Evolutionary conservation across 1,140 invertebrate genomes (phyloP), one percentile per base, ranked within the genome.

Genomic region (Eubasilissa regina): DNA sequence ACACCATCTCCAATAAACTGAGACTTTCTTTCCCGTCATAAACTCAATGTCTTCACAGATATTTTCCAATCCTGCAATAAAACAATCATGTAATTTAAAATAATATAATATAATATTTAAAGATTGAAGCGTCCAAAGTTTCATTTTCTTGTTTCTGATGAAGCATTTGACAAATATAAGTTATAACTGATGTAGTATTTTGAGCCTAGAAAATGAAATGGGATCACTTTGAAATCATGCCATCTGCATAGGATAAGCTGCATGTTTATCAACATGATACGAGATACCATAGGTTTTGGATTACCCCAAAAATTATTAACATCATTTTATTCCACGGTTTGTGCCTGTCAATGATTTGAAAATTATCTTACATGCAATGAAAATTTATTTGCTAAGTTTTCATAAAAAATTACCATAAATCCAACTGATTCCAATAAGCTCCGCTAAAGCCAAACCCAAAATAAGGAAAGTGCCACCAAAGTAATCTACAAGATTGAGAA

Each of bases 381-480:
- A 35, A 35, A 35, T 3, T n/a, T 35, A 35, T 35, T 35, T 1
- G 25, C 6, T 3, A 35, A 35, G 6, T 35, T 3, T 35, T 35
- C 25, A 35, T 35, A 35, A 35, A 35, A 35, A 83, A 89, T 89
- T 89, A 95, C 95, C 95, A 84, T 97, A 97, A 74, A 96, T 89
- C 93, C 94, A 96, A 43, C 91, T 89, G 9, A 96, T 86, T 11
- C 90, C 93, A 17, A 92, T 86, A 3, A 94, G 90, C 87, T 97
- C 94, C n/a, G 93, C 87, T 10, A 93, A 92, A 8, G 94, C 94
- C 44, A 96, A 89, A 64, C 96, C 91, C 77, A 96, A 91, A 15
- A 95, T 92, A 68, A 95, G 92, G 81, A 96, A 95, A 1, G 95
- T 94, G 35, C 94, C 94, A 9, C 94, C 96, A 85, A 95, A 98